Evolutionary conservation across 2,888 invertebrate species (phyloP), one percentile per base, ranked within the genome.

Genomic region (Diarsia rubi): DNA sequence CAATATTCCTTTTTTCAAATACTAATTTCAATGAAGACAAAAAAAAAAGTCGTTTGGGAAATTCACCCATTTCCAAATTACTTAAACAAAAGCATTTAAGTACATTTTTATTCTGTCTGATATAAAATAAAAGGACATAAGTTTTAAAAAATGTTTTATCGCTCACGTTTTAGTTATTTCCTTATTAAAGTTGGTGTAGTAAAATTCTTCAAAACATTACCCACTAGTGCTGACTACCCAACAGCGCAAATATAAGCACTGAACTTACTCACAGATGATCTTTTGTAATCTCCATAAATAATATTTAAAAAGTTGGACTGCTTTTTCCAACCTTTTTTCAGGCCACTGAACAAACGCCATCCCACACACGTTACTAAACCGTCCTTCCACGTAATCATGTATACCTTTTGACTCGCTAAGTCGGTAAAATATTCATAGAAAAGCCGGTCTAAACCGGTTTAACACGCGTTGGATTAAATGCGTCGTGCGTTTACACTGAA

Each of bases 371-470:
- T 73, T 44, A 14, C 19, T 60, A 27, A 37, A 31, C 24, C 54
- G 44, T n/a, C 47, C 76, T 75, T 4, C 31, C 57, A 27, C 47
- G 47, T 78, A 83, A 78, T 78, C 78, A 83, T 68, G 60, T 78
- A 44, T 79, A 31, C 57, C 54, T 69, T 64, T 69, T 27, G 79
- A 78, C 79, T 82, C 52, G 47, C 59, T 52, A 54, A 60, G 24
- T 83, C 8, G 14, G 57, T 80, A 84, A 84, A 80, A 80, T 80
- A 80, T 80, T 84, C 84, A 77, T 73, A 54, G 84, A 59, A 60
- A 76, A 47, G 9, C 52, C 63, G 3, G 24, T 78, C 6, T 42
- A 83, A 79, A 79, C 45, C 52, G 14, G 45, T 64, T 83, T 59
- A 64, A 69, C 49, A 59, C 49, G 49, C 37, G 44, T 57, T 42